These are phyloP conservation scores for Phrynocephalus vlangalii DNA, from an alignment of 2,797 vertebrate genomes.

Conservation along the genomic window DNA sequence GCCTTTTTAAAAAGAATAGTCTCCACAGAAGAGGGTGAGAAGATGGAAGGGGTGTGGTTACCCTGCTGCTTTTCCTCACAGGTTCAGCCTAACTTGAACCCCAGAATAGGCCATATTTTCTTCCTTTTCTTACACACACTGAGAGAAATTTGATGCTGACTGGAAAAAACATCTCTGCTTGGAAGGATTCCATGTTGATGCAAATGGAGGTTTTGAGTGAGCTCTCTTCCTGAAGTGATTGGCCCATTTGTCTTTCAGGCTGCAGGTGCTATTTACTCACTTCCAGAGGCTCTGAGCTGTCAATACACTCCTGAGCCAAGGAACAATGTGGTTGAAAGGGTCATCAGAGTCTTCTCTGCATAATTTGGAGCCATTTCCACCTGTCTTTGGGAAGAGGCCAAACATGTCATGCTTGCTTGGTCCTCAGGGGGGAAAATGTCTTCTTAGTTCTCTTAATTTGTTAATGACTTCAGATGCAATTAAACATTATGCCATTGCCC, in stretches of 20 bases:
- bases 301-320: neutral
- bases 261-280: neutral
- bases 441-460: too few relatives aligned
- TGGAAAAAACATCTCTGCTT: neutral
- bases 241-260: neutral
- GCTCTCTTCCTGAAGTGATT: neutral
- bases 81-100: too few relatives aligned
- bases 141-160: too few relatives aligned
- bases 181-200: neutral
- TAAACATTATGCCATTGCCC: neutral
- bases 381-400: neutral
- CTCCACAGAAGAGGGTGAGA: too few relatives aligned
- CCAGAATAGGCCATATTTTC: too few relatives aligned
- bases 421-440: neutral
- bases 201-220: neutral
- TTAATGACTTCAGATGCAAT: slow-evolving; percentile 1
- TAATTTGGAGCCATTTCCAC: neutral
- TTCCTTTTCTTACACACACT: too few relatives aligned
- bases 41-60: too few relatives aligned
- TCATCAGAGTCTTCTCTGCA: neutral
- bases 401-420: neutral
- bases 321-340: neutral
- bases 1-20: too few relatives aligned
- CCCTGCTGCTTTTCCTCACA: too few relatives aligned
- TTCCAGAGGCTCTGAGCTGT: neutral